phyloP scores from a whole-genome alignment of 2,113 vertebrate genomes.

The Rafetus swinhoei region DNA sequence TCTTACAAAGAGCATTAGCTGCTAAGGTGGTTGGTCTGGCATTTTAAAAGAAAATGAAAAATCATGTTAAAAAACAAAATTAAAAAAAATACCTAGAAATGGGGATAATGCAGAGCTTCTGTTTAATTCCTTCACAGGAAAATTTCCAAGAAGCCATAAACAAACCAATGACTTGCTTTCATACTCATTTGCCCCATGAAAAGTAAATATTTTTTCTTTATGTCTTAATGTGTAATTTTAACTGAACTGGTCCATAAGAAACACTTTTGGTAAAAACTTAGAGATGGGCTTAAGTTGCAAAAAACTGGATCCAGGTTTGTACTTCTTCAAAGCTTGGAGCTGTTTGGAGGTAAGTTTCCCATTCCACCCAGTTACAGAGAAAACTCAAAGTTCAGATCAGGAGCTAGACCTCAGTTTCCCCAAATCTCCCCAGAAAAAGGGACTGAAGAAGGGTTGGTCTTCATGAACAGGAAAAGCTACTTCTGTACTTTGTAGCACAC shows the following conservation, averaged over 20 bases:
- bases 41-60: background rate
- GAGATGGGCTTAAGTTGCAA: background rate
- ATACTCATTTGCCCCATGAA: background rate
- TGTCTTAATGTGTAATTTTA: background rate
- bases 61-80: accelerated
- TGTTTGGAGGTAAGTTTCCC: background rate
- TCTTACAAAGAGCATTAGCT: background rate
- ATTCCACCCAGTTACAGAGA: background rate
- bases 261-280: accelerated
- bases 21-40: background rate
- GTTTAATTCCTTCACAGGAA: accelerated
- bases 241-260: background rate
- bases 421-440: background rate
- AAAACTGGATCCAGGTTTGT: background rate
- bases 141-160: background rate
- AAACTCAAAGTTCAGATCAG: background rate
- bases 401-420: background rate
- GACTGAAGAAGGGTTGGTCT: background rate
- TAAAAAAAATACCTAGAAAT: background rate
- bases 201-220: background rate
- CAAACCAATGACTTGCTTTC: background rate
- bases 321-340: background rate
- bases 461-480: background rate
- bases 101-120: background rate
- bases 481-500: accelerated